Evolutionary conservation across 2,888 invertebrate species (phyloP), one percentile per base, ranked within the genome.

Genomic region (Spodoptera exigua): DNA sequence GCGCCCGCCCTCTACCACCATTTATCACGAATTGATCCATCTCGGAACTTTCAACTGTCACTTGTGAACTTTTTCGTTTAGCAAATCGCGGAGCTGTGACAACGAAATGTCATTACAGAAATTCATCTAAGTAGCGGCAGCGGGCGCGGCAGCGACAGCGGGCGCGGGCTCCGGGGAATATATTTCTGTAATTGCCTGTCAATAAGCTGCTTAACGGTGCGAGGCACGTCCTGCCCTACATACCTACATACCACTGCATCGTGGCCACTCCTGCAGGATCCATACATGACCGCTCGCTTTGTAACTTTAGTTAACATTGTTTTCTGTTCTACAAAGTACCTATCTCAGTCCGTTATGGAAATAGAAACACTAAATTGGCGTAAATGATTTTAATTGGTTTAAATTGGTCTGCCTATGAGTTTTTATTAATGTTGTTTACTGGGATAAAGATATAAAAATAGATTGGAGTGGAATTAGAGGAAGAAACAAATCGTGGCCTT

Each of bases 1-100:
- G 73, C 73, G 67, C 74, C 74, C 75, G 78, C 83, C 85, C 83
- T 80, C 82, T 82, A 82, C 70, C 77, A 78, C 80, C 84, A 89
- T 90, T 89, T 89, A 90, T 91, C 89, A 89, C 77, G 77, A 80
- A 86, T 89, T 87, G 89, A 90, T 90, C 89, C 86, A 84, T 87
- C 84, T 81, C 70, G 69, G 72, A 81, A 84, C 81, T 83, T 78
- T 77, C 79, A 76, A 83, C 85, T 89, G 89, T 86, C 90, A 85
- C 80, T 87, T 78, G 81, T 79, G 80, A 86, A 88, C 84, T 89
- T 88, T 89, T 87, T 87, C 86, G 87, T 86, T 89, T 86, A 87
- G 76, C 77, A 83, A 83, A 84, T 83, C 79, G 79, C 70, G 73
- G 68, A 76, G 76, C 76, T 70, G 68, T 74, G 70, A 61, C 70